These are phyloP conservation scores for Percopsis transmontana DNA, from an alignment of 2,113 vertebrate species.

Conservation along the genomic window DNA sequence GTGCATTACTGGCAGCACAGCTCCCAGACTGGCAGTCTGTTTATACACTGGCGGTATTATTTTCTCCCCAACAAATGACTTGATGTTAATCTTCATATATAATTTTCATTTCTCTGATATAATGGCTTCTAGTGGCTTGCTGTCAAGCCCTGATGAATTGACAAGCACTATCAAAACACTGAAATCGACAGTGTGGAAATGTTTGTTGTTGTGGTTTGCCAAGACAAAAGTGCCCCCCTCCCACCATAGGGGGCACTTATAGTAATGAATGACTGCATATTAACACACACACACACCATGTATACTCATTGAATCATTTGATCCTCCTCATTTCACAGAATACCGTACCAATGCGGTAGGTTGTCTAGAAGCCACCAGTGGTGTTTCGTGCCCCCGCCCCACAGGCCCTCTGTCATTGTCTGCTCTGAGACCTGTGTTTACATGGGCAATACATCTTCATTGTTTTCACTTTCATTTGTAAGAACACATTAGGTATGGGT, in stretches of 20 bases:
- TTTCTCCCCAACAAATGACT: conserved; percentile 77
- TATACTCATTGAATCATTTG: conserved; percentile 53
- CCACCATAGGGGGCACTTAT: conserved; percentile 50
- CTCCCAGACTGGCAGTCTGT: conserved; percentile 59
- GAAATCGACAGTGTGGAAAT: conserved; percentile 69
- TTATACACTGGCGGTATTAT: conserved; percentile 68
- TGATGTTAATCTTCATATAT: conserved; percentile 81
- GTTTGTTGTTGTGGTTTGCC: conserved; percentile 50
- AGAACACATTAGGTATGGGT: conserved; percentile 80
- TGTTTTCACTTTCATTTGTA: conserved; percentile 76
- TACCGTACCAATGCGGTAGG: conserved; percentile 42
- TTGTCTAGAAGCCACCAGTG: conserved; percentile 54
- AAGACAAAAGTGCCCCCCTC: conserved; percentile 25
- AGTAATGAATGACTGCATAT: conserved; percentile 71
- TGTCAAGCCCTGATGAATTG: conserved; percentile 78
- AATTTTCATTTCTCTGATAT: conserved; percentile 78
- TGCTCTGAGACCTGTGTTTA: conserved; percentile 77
- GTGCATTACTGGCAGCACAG: conserved; percentile 75
- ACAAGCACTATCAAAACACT: conserved; percentile 69
- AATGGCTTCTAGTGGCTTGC: conserved; percentile 75
- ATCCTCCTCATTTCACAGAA: conserved; percentile 51
- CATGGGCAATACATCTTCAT: conserved; percentile 75
- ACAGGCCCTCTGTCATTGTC: conserved; percentile 56
- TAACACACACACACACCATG: conserved; percentile 44
- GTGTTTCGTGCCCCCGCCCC: conserved; percentile 30